A percentile compares a stretch with the other conserved stretches of the same genome.
Evolutionary conservation across 2,113 vertebrate genomes (phyloP).

Genomic region (Triplophysa siluroides): DNA sequence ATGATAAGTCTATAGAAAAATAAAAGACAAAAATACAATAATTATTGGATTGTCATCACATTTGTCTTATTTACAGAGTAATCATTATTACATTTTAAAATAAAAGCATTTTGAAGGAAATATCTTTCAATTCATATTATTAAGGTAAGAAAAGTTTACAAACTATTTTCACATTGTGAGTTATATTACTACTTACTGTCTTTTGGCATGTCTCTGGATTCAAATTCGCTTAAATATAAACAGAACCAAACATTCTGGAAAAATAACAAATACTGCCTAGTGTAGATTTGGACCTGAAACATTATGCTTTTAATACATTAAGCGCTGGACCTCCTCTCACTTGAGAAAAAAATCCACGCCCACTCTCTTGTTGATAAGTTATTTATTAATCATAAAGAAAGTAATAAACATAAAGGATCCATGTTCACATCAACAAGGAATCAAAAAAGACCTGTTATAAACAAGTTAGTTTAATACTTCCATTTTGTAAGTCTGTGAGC

Average conservation of each 20-base stretch:
- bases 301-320: slow-evolving; percentile 4
- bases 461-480: neutral
- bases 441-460: neutral
- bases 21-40: neutral
- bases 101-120: neutral
- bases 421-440: slow-evolving; percentile 19
- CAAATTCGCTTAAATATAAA: neutral
- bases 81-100: neutral
- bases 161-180: neutral
- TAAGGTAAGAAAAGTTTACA: neutral
- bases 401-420: slow-evolving; percentile 49
- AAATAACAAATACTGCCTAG: neutral
- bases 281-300: neutral
- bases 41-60: neutral
- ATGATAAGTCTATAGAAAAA: slow-evolving; percentile 56
- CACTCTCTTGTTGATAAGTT: slow-evolving; percentile 60
- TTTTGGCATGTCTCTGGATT: slow-evolving; percentile 22
- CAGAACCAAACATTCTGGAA: neutral
- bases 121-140: too few relatives aligned
- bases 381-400: slow-evolving; percentile 70
- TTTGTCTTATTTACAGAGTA: neutral
- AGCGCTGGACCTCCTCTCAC: slow-evolving; percentile 9
- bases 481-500: neutral
- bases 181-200: slow-evolving; percentile 35
- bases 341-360: slow-evolving; percentile 56